Conservation (phyloP, 2,113 vertebrate genomes). For the Castor canadensis region DNA sequence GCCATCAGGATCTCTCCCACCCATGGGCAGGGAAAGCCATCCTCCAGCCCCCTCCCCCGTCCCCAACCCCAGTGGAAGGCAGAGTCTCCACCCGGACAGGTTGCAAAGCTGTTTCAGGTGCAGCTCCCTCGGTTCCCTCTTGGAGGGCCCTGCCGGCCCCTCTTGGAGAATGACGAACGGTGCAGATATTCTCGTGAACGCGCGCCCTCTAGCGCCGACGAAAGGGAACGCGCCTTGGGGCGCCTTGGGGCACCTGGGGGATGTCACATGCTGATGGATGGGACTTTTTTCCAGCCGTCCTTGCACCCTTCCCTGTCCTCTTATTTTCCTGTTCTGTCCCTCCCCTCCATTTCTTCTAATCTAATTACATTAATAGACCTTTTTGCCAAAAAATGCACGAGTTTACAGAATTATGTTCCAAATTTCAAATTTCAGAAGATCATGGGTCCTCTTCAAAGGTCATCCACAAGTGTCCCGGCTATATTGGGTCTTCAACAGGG, state of each 20-base stretch:
- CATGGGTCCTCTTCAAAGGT: neutral
- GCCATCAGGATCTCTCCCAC: neutral
- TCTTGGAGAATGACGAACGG: fast-evolving
- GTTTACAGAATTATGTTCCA: neutral
- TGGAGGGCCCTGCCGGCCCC: neutral
- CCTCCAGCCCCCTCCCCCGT: too few relatives aligned
- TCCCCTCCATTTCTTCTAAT: neutral
- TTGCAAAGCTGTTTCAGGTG: fast-evolving
- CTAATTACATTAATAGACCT: neutral
- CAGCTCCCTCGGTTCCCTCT: fast-evolving
- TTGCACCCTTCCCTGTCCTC: fast-evolving
- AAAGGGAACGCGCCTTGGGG: neutral
- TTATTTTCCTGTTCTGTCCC: neutral
- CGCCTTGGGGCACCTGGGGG: neutral
- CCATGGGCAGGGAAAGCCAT: fast-evolving
- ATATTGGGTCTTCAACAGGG: too few relatives aligned
- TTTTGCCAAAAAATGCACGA: neutral
- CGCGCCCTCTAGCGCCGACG: neutral
- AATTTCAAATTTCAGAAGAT: neutral
- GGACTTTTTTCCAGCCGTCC: too few relatives aligned
- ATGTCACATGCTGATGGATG: too few relatives aligned
- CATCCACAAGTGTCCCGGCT: neutral
- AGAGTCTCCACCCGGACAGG: neutral
- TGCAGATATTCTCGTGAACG: too few relatives aligned
- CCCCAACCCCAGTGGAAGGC: too few relatives aligned